Base-by-base conservation (phyloP, 1,140 invertebrate genomes). In the Daktulosphaira vitifoliae region DNA sequence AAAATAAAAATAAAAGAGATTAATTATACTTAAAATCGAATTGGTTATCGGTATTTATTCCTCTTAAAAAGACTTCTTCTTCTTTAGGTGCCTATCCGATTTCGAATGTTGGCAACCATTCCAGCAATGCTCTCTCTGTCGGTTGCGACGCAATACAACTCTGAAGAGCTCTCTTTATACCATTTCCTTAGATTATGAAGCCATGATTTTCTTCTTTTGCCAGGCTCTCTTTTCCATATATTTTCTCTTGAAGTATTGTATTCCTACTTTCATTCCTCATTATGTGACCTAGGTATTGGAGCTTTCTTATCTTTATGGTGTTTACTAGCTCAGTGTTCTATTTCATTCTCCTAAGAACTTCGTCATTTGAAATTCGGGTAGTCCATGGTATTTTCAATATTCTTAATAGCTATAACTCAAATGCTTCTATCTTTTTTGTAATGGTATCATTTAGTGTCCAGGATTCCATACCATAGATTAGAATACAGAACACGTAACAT, bases 401-500 rank as follows among this genome's bases (percentile, higher is more conserved):
- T 39, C 15, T 23, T 42, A 22, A 39, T 22, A 26, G 2, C 26
- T n/a, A 44, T 42, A 39, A 26, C 38, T 51, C 56, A 29, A 64
- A 46, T 29, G 46, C 42, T 39, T 64, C 38, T 49, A 44, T 39
- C 7, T 22, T 49, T 38, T 51, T 67, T 23, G 46, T 42, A 26
- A 66, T 64, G 22, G 65, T 53, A 20, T 50, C 20, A 16, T 29
- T 67, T 11, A 67, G 52, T 13, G 54, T 67, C 66, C 66, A 67
- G 7, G 53, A 22, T 67, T 65, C 46, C 22, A 37, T 9, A 16
- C 56, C 56, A 20, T 67, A 54, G 29, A 66, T 22, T n/a, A 66
- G 38, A 11, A 67, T 52, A 38, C 56, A 62, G 29, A 62, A 64
- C 26, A 67, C 54, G 39, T 67, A 67, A 29, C 66, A 67, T 20